Base-by-base conservation (phyloP, 2,888 invertebrate species). In the Drosophila pegasa region DNA sequence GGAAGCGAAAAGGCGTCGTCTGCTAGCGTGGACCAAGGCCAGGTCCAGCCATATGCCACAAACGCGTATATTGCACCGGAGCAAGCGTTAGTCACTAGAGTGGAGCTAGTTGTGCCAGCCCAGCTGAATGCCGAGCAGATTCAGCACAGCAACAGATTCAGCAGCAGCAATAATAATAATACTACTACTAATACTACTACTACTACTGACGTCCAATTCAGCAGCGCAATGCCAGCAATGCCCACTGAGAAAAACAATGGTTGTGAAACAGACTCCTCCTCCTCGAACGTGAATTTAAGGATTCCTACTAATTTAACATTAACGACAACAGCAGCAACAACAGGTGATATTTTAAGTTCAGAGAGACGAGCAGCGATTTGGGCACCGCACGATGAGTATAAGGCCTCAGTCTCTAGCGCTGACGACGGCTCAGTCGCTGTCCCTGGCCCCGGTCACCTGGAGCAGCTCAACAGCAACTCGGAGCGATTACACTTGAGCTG, bases 101-200 rank as follows among this genome's bases (percentile, higher is more conserved):
- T 89, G 3, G 87, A 88, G 38, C 40, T 87, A n/a, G 88, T 86
- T 22, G 85, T 88, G 5, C 78, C 86, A 25, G 87, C 84, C 0
- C 74, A 55, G 16, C 22, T 31, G 4, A 5, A 16, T 37, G 9
- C 18, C 10, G 45, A n/a, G 1, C 70, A 14, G 38, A 33, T 20
- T 22, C 50, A 20, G 45, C 57, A 20, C 40, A 57, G 47, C 6
- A 45, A 16, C 62, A n/a, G 29, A 35, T 14, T 25, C 29, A 22
- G 2, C 50, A 20, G 40, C 16, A 16, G 16, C 10, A 45, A 16
- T 3, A 45, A 45, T 7, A 45, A 45, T 12, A 31, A 31, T 29
- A 29, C 7, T 29, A 29, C 29, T 29, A 29, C 29, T 10, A 22
- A 0, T 25, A 25, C 7, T 41, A 45, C 2, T 18, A 29, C 16